Conservation (phyloP, 2,113 vertebrate genomes). For the Elanoides forficatus region DNA sequence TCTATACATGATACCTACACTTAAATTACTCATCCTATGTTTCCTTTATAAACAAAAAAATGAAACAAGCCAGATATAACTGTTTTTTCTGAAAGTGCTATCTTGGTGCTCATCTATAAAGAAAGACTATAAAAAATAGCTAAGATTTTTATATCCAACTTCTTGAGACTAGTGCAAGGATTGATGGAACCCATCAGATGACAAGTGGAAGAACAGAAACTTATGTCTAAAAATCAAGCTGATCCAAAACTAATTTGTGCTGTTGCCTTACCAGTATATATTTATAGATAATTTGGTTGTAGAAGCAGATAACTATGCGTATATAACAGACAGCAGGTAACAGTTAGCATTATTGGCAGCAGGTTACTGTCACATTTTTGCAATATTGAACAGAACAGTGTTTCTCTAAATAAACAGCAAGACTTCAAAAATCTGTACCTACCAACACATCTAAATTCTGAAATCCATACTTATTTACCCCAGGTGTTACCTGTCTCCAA, state of each 20-base stretch:
- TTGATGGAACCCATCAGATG: neutral
- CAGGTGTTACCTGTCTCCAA: neutral
- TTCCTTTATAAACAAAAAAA: neutral
- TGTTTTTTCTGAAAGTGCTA: neutral
- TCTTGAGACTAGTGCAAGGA: neutral
- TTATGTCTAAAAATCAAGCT: neutral
- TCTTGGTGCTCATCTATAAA: neutral
- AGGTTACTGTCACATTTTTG: neutral
- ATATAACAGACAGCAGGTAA: neutral
- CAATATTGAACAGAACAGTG: neutral
- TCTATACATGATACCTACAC: neutral
- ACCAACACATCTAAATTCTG: neutral
- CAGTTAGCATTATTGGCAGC: neutral
- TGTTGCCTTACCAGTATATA: neutral
- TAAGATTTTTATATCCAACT: neutral
- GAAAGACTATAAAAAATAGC: neutral
- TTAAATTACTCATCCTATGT: neutral
- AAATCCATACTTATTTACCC: neutral
- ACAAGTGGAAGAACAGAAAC: neutral
- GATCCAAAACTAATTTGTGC: neutral
- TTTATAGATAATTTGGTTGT: neutral
- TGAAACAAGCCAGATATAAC: neutral
- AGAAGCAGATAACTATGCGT: neutral
- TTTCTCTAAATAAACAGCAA: neutral
- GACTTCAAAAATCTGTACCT: neutral